Evolutionary conservation across 2,113 vertebrate species (phyloP).

Genomic region (Nettapus auritus): DNA sequence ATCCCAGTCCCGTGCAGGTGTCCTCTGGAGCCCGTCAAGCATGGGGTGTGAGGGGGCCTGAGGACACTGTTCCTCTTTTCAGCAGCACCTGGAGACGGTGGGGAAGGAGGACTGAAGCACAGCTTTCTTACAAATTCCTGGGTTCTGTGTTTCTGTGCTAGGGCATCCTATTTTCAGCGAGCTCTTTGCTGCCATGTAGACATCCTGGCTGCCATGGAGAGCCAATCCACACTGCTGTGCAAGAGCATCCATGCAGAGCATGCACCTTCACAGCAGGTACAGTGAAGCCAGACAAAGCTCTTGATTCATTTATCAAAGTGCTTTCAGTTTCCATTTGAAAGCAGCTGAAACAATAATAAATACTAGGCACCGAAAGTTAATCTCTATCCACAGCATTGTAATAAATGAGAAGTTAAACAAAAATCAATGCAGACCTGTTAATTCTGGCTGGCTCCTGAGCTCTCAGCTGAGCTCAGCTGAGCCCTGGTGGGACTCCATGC

Average conservation of each 20-base stretch:
- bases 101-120: neutral
- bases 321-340: neutral
- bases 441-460: neutral
- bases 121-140: neutral
- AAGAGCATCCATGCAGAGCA: neutral
- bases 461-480: accelerated
- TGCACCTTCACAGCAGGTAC: accelerated
- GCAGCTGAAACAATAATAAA: slow-evolving; percentile 32
- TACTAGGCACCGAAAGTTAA: neutral
- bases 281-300: neutral
- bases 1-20: neutral
- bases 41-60: too few species aligned
- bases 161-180: neutral
- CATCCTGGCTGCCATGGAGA: neutral
- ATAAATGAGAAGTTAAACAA: slow-evolving; percentile 44
- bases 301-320: neutral
- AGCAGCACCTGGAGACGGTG: neutral
- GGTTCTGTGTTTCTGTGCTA: too few species aligned
- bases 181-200: neutral
- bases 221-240: neutral
- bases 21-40: too few species aligned
- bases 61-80: neutral
- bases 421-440: neutral
- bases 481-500: neutral
- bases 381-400: slow-evolving; percentile 7